phyloP scores from a whole-genome alignment of 2,888 invertebrate genomes.

The Tubiluchus corallicola region DNA sequence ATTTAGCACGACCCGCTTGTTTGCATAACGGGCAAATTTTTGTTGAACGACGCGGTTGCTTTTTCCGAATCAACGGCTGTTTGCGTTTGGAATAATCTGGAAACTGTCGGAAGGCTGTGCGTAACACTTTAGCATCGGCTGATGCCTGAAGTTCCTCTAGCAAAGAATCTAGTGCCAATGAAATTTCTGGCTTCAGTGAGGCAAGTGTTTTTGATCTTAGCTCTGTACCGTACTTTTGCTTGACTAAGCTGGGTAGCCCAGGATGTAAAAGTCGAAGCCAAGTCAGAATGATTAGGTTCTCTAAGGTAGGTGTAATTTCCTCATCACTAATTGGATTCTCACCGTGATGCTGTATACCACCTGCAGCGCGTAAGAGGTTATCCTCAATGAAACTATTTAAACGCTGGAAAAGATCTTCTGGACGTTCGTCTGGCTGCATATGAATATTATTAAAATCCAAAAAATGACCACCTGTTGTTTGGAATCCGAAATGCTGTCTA shows the following conservation, averaged over 20 bases:
- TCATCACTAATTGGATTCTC: constrained; percentile 11
- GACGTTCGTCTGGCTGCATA: too few species aligned
- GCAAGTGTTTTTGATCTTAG: constrained; percentile 14
- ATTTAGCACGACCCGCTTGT: constrained; percentile 9
- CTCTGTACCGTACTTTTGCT: constrained; percentile 15
- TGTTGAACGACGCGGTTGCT: too few species aligned
- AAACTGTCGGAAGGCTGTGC: too few species aligned
- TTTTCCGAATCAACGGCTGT: too few species aligned
- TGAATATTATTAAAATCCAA: too few species aligned
- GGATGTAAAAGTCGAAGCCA: constrained; percentile 14
- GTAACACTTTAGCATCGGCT: constrained; percentile 11
- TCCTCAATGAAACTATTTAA: constrained; percentile 14
- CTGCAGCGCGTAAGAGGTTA: constrained; percentile 10
- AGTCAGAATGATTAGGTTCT: constrained; percentile 13
- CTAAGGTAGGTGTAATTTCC: constrained; percentile 13
- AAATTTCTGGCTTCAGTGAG: too few species aligned
- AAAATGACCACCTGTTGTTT: too few species aligned
- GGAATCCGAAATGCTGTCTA: constrained; percentile 12
- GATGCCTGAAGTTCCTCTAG: constrained; percentile 13
- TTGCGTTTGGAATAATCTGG: too few species aligned
- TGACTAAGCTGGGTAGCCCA: constrained; percentile 12
- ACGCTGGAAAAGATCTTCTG: constrained; percentile 15
- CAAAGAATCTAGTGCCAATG: constrained; percentile 13
- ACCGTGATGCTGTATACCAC: constrained; percentile 13
- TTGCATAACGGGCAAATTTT: constrained; percentile 14